Evolutionary conservation across 2,113 vertebrate species (phyloP).

Genomic region (Prietella phreatophila): DNA sequence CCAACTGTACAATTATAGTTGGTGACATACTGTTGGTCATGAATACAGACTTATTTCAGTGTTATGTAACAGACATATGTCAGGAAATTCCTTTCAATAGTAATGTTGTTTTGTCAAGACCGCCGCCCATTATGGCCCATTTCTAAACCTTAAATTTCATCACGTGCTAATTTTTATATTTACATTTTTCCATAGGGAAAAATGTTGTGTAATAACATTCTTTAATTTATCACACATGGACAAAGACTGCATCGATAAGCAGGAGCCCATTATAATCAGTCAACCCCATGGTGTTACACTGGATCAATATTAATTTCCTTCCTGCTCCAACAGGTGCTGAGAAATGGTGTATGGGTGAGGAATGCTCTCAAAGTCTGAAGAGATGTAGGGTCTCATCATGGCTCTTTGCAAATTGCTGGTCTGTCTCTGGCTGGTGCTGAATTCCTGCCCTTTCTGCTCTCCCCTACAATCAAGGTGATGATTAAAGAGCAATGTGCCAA

Average conservation of each 20-base stretch:
- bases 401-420: constrained; percentile 15
- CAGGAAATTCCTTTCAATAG: not conserved
- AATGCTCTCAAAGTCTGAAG: not conserved
- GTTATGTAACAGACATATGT: constrained; percentile 43
- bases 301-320: constrained; percentile 40
- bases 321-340: constrained; percentile 20
- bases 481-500: constrained; percentile 61
- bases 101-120: not conserved
- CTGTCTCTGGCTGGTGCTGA: not conserved
- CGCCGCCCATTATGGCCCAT: constrained; percentile 37
- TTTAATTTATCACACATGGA: constrained; percentile 19
- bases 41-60: not conserved
- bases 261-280: constrained; percentile 19
- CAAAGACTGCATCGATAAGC: constrained; percentile 14
- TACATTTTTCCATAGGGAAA: constrained; percentile 17
- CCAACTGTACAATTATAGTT: no score
- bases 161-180: constrained; percentile 58
- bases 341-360: not conserved
- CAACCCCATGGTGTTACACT: not conserved
- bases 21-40: not conserved
- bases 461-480: constrained; percentile 42
- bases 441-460: not conserved
- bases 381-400: not conserved
- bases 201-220: constrained; percentile 36
- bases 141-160: constrained; percentile 47